Percentiles rank a stretch among this genome's conserved stretches.
These are phyloP conservation scores for Rhodeus uyekii DNA, from an alignment of 2,797 vertebrate genomes.

Conservation along the genomic window DNA sequence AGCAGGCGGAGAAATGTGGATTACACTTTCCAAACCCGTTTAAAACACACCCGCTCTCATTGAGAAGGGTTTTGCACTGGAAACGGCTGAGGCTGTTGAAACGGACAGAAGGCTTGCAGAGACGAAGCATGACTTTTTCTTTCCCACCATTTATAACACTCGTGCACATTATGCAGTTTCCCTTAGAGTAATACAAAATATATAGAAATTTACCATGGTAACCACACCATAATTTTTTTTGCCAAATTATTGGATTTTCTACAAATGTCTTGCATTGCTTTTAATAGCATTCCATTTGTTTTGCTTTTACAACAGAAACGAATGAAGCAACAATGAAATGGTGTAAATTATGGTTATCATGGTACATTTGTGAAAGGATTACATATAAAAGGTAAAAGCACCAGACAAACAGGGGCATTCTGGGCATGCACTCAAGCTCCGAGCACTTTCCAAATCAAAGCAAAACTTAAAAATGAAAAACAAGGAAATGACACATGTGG, in stretches of 20 bases:
- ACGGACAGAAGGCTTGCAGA: background rate
- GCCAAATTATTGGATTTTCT: background rate
- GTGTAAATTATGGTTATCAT: conserved; percentile 2
- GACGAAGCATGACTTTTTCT: background rate
- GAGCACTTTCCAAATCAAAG: conserved; percentile 27
- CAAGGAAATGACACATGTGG: conserved; percentile 63
- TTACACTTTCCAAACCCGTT: conserved; percentile 45
- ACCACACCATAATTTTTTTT: background rate
- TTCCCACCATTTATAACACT: background rate
- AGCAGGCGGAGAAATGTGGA: conserved; percentile 19
- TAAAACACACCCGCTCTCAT: conserved; percentile 19
- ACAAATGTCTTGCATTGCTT: background rate
- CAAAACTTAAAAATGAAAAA: conserved; percentile 42
- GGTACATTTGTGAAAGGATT: background rate
- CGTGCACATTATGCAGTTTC: background rate
- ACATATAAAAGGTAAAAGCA: conserved; percentile 11
- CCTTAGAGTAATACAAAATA: background rate
- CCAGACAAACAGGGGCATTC: conserved; percentile 24
- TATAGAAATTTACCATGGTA: conserved; percentile 3
- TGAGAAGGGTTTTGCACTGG: background rate
- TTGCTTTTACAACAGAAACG: background rate
- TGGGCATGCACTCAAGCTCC: conserved; percentile 22
- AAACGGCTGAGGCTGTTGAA: conserved; percentile 38
- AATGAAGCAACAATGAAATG: background rate
- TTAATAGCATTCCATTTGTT: background rate